These are phyloP conservation scores for Grantiella picta DNA, from an alignment of 2,113 vertebrate species.

Conservation along the genomic window DNA sequence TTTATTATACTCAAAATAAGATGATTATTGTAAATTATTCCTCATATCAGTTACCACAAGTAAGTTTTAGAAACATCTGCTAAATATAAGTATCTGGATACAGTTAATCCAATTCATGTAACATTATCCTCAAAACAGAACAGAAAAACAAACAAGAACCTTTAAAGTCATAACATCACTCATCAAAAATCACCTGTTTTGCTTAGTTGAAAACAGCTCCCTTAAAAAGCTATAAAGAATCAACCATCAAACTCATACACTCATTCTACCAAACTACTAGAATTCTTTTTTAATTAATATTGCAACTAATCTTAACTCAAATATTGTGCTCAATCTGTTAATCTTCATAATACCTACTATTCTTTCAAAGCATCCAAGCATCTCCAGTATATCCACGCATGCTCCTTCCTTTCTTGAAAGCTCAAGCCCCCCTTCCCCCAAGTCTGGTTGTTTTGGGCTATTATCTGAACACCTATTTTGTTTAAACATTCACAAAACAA, in stretches of 20 bases:
- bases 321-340: background rate
- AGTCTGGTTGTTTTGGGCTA: background rate
- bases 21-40: conserved; percentile 40
- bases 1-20: conserved; percentile 43
- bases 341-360: background rate
- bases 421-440: background rate
- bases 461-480: conserved; percentile 38
- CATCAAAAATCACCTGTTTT: background rate
- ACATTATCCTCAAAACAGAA: background rate
- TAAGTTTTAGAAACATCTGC: conserved; percentile 19
- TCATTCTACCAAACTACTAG: background rate
- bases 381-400: background rate
- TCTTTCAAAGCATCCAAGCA: background rate
- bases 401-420: background rate
- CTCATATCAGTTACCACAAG: conserved; percentile 20
- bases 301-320: background rate
- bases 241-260: background rate
- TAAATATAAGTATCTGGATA: background rate
- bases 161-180: background rate
- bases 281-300: background rate
- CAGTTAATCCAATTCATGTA: background rate
- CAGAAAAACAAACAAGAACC: background rate
- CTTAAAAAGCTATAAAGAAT: background rate
- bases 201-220: background rate
- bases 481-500: conserved; percentile 44